These are phyloP conservation scores for Falco biarmicus DNA, from an alignment of 2,797 vertebrate species.

Conservation along the genomic window DNA sequence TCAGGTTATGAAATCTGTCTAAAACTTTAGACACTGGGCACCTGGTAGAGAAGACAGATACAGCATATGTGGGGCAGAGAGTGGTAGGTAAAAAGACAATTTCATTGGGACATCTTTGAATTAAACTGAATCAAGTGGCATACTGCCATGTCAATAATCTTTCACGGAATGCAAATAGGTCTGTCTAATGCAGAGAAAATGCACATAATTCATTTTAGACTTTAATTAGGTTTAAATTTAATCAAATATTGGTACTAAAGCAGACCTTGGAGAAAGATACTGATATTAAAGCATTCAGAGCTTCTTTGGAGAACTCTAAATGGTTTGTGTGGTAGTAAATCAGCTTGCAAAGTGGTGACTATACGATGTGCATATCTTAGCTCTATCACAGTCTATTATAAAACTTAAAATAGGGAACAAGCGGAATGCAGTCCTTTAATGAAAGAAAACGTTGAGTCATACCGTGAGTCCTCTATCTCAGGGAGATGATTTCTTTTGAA, in stretches of 20 bases:
- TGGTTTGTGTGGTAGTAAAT: conserved; percentile 52
- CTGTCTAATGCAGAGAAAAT: conserved; percentile 47
- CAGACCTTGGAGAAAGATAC: conserved; percentile 58
- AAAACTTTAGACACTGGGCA: conserved; percentile 41
- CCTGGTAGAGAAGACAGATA: not conserved
- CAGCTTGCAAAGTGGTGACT: conserved; percentile 14
- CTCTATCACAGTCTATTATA: not conserved
- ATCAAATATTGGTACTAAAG: conserved; percentile 60
- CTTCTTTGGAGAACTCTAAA: conserved; percentile 23
- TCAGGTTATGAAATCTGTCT: conserved; percentile 54
- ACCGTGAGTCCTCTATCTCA: not conserved
- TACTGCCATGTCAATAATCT: conserved; percentile 18
- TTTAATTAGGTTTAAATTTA: conserved; percentile 74
- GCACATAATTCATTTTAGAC: conserved; percentile 57
- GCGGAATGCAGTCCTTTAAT: not conserved
- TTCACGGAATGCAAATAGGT: conserved; percentile 56
- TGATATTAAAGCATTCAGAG: conserved; percentile 55
- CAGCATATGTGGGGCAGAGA: not conserved
- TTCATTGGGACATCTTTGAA: not conserved
- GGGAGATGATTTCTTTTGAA: not conserved
- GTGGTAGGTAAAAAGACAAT: not conserved
- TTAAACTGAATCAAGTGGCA: conserved; percentile 46
- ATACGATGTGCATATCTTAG: not conserved
- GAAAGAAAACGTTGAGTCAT: not conserved
- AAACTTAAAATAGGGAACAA: not conserved